phyloP scores from a whole-genome alignment of 2,797 vertebrate genomes.

The Peromyscus nudipes region DNA sequence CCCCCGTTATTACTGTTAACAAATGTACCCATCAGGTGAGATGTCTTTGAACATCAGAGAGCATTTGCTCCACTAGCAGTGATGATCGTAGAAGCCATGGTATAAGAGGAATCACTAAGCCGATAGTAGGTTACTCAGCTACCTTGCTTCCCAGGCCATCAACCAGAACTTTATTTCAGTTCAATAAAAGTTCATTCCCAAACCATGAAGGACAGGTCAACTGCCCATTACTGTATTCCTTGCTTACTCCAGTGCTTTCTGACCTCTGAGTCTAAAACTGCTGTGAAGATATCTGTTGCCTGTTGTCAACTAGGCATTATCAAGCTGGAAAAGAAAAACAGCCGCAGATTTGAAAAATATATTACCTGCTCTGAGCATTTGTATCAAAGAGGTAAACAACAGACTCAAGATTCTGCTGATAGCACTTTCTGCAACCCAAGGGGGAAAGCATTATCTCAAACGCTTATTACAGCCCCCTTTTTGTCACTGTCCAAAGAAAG shows the following conservation, averaged over 20 bases:
- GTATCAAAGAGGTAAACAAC: neutral
- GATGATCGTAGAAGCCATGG: neutral
- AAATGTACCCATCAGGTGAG: constrained; percentile 20
- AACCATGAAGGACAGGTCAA: neutral
- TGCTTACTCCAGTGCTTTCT: constrained; percentile 23
- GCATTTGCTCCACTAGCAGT: constrained; percentile 12
- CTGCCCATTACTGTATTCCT: neutral
- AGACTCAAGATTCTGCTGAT: constrained; percentile 12
- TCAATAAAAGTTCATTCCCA: constrained; percentile 22
- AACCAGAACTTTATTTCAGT: constrained; percentile 37
- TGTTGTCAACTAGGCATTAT: neutral
- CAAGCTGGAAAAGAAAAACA: constrained; percentile 47
- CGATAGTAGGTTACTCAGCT: neutral
- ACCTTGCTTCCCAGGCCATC: neutral
- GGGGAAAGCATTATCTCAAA: neutral
- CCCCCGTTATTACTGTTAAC: constrained; percentile 34
- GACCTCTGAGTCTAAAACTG: constrained; percentile 33
- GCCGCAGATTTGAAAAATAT: neutral
- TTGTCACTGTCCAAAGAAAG: neutral
- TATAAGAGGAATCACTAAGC: constrained; percentile 50
- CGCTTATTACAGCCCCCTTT: neutral
- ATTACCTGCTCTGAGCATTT: neutral
- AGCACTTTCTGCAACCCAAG: constrained; percentile 16
- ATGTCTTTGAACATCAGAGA: constrained; percentile 56
- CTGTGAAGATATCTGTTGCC: neutral